Percentiles rank a stretch among this genome's conserved stretches.
phyloP scores from a whole-genome alignment of 1,140 invertebrate species.

The Arion vulgaris region DNA sequence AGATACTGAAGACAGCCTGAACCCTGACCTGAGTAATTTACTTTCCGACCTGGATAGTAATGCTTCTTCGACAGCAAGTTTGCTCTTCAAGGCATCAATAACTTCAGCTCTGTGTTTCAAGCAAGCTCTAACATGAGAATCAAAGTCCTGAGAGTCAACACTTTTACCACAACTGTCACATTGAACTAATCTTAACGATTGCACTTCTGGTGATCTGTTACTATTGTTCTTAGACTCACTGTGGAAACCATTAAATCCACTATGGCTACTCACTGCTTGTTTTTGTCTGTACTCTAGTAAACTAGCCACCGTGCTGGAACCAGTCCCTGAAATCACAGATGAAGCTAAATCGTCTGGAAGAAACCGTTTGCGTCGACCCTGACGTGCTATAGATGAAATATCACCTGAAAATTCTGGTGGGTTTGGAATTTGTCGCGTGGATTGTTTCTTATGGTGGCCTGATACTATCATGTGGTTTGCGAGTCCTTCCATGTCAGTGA shows the following conservation, averaged over 20 bases:
- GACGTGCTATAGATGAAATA: constrained; percentile 29
- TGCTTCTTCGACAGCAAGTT: constrained; percentile 77
- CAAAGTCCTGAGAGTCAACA: constrained; percentile 92
- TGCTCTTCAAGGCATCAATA: constrained; percentile 72
- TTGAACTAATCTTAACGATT: constrained; percentile 75
- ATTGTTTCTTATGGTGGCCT: constrained; percentile 97
- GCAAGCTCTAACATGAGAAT: constrained; percentile 87
- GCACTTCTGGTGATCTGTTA: background rate
- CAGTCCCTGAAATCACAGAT: constrained; percentile 12
- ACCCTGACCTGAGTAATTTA: constrained; percentile 36
- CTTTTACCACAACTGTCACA: constrained; percentile 97
- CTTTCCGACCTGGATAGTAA: constrained; percentile 44
- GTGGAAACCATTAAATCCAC: constrained; percentile 21
- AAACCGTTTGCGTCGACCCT: constrained; percentile 52
- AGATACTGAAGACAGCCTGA: constrained; percentile 5
- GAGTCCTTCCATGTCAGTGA: constrained; percentile 93
- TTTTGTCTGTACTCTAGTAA: constrained; percentile 57
- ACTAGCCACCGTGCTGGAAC: constrained; percentile 41
- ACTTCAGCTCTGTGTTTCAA: constrained; percentile 69
- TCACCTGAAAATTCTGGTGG: background rate
- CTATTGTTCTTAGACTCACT: background rate
- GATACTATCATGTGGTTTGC: constrained; percentile 99
- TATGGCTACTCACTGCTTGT: constrained; percentile 9
- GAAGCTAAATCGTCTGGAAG: constrained; percentile 50
- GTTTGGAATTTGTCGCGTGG: constrained; percentile 72